A percentile compares a stretch with the other conserved stretches of the same genome.
phyloP scores from a whole-genome alignment of 2,113 vertebrate genomes.

The Falcunculus frontatus region DNA sequence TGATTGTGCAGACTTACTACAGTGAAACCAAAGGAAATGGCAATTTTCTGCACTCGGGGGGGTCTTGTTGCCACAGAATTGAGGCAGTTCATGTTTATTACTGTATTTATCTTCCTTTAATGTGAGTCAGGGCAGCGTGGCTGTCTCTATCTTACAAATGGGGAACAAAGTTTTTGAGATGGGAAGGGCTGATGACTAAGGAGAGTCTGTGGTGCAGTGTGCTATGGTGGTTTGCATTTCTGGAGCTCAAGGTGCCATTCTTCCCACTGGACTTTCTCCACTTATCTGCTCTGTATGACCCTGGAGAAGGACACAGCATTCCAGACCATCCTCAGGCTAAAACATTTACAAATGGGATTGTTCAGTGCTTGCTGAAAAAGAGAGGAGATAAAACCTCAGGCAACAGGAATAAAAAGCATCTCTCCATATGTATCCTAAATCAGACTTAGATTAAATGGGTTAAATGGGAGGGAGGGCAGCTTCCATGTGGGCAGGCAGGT shows the following conservation, averaged over 20 bases:
- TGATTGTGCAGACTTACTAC: constrained; percentile 22
- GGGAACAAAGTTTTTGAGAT: neutral
- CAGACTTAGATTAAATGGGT: neutral
- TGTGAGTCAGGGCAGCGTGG: neutral
- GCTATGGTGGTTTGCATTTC: neutral
- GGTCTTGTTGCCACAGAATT: neutral
- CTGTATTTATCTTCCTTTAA: constrained; percentile 29
- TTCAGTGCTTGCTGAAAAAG: neutral
- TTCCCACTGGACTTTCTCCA: neutral
- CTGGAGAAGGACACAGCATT: neutral
- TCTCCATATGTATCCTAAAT: neutral
- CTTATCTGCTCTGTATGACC: neutral
- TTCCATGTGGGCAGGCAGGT: neutral
- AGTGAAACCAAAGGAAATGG: constrained; percentile 30
- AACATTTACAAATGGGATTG: neutral
- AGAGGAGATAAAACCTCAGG: neutral
- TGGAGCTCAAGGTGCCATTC: neutral
- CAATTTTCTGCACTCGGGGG: constrained; percentile 48
- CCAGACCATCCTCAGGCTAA: neutral
- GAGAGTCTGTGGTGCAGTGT: neutral
- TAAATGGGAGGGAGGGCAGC: neutral
- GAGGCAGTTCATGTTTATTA: constrained; percentile 21
- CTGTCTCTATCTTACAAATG: neutral
- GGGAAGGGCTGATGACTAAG: neutral
- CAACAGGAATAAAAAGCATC: neutral